Evolutionary conservation across 2,888 invertebrate genomes (phyloP), one percentile per base, ranked within the genome.

Genomic region (Alentia gelatinosa): DNA sequence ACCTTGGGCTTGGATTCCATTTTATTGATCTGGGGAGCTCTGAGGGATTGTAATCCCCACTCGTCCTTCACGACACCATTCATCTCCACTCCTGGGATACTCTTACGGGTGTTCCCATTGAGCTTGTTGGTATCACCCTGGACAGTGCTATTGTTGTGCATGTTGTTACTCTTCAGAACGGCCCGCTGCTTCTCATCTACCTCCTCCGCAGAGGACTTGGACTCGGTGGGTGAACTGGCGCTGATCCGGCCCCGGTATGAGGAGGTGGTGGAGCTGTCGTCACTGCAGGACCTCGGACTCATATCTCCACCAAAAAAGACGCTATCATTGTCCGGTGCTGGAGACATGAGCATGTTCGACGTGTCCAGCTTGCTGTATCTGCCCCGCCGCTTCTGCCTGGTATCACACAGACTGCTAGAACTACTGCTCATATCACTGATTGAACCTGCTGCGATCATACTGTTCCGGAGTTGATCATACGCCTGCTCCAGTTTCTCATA

Each of bases 381-480:
- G 4, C 50, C 86, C 4, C 86, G 1, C n/a, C 86, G n/a, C 50
- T 86, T 86, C 35, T n/a, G 42, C 4, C 15, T 42, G 30, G 3
- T 26, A 23, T n/a, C 42, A 47, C 23, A 23, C 1, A 42, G 47
- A n/a, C 86, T 86, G 47, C 47, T 86, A 7, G 86, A 86, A 23
- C 33, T 33, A 23, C 86, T 86, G 86, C 86, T 86, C 50, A 86
- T 86, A n/a, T 86, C 86, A 23, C 86, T 86, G 1, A 86, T 86
- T 9, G 86, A 86, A 9, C 86, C 86, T 7, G 86, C 86, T 3
- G 86, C 86, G 0, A 86, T 42, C 86, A 86, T 86, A 47, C 86
- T 86, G 50, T 9, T 86, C 86, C 86, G 19, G 7, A 86, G 47
- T 30, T 86, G 30, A 33, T 86, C 86, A 30, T 86, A 86, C 3